Evolutionary conservation across 2,888 invertebrate genomes (phyloP).

Genomic region (Drymonia ruficornis): DNA sequence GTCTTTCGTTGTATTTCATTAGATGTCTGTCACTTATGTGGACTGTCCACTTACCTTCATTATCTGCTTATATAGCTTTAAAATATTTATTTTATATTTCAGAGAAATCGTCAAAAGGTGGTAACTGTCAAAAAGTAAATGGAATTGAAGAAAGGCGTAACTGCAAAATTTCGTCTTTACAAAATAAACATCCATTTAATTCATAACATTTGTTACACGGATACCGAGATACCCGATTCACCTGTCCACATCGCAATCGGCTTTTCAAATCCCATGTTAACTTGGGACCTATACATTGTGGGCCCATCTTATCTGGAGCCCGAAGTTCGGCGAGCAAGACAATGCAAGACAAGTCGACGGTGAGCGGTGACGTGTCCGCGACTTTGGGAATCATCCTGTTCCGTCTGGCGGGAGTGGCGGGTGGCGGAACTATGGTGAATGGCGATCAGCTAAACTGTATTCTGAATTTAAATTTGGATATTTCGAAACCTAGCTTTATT

Average conservation of each 20-base stretch:
- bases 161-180: background rate
- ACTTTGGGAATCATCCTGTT: conserved; percentile 42
- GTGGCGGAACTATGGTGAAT: conserved; percentile 31
- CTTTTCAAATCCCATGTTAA: conserved; percentile 66
- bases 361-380: conserved; percentile 23
- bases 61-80: no score
- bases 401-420: conserved; percentile 23
- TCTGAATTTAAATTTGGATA: background rate
- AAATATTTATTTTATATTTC: no score
- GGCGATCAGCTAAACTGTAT: conserved; percentile 26
- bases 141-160: background rate
- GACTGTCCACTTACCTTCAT: no score
- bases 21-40: no score
- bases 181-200: background rate
- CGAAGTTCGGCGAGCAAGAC: conserved; percentile 68
- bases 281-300: conserved; percentile 69
- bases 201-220: conserved; percentile 2
- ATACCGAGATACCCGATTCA: conserved; percentile 35
- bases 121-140: no score
- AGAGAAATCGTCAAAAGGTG: no score
- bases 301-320: conserved; percentile 58
- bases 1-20: conserved; percentile 11
- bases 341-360: conserved; percentile 56
- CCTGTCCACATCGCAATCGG: conserved; percentile 47
- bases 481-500: background rate